Percentiles rank a stretch among this genome's conserved stretches.
phyloP scores from a whole-genome alignment of 2,888 invertebrate species.

The Serripes groenlandicus region DNA sequence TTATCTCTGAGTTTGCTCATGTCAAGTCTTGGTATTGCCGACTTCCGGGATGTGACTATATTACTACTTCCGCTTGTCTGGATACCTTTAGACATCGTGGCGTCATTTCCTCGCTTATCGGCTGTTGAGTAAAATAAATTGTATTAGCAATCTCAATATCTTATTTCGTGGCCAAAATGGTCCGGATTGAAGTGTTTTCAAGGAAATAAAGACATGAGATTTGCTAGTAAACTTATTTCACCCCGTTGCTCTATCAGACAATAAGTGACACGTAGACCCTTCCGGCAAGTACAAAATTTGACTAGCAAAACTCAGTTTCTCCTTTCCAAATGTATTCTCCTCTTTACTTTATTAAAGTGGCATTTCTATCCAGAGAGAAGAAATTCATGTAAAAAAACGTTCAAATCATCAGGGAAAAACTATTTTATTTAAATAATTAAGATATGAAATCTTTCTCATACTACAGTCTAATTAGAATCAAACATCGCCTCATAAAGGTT shows the following conservation, averaged over 20 bases:
- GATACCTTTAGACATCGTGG: constrained; percentile 11
- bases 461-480: no score
- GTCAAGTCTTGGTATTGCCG: constrained; percentile 8
- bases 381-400: no score
- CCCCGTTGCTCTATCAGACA: not conserved
- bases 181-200: not conserved
- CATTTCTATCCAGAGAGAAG: no score
- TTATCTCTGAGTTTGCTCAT: constrained; percentile 20
- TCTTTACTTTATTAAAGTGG: not conserved
- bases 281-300: not conserved
- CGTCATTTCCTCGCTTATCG: constrained; percentile 14
- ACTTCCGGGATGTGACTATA: not conserved
- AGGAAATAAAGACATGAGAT: constrained; percentile 42
- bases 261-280: not conserved
- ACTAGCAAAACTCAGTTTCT: constrained; percentile 28
- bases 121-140: constrained; percentile 50
- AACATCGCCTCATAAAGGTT: no score
- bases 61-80: constrained; percentile 9
- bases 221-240: constrained; percentile 57
- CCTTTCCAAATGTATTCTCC: not conserved
- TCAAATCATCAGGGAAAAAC: no score
- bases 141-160: constrained; percentile 59
- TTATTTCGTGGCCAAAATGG: not conserved
- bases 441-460: no score
- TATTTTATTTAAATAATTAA: no score